Percentiles rank a stretch among this genome's conserved stretches.
These are phyloP conservation scores for Spilogale gracilis DNA, from an alignment of 2,113 vertebrate species.

Conservation along the genomic window DNA sequence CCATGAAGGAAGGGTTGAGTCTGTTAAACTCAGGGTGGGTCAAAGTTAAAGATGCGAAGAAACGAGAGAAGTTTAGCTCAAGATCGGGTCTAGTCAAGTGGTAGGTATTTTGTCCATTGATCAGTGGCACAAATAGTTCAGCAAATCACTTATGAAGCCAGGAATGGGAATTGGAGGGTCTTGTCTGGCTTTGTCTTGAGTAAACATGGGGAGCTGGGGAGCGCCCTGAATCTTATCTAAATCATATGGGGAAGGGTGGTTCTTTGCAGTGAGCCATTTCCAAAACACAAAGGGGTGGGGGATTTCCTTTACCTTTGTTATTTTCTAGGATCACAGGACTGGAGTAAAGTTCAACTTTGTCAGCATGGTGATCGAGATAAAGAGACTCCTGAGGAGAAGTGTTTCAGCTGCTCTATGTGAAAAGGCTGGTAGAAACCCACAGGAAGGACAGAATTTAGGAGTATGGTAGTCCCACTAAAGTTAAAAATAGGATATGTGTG, in stretches of 20 bases:
- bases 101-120: not conserved
- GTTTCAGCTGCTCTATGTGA: not conserved
- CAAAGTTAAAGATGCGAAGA: not conserved
- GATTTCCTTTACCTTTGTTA: slow-evolving; percentile 25
- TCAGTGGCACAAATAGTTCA: not conserved
- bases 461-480: not conserved
- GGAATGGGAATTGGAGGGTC: not conserved
- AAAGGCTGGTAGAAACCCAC: not conserved
- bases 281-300: not conserved
- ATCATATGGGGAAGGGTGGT: not conserved
- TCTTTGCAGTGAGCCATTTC: slow-evolving; percentile 3
- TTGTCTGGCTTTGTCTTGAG: not conserved
- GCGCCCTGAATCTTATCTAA: slow-evolving; percentile 2
- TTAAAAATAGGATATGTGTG: not conserved
- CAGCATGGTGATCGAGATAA: not conserved
- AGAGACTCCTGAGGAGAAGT: not conserved
- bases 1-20: not conserved
- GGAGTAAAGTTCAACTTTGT: not conserved
- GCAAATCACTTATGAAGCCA: not conserved
- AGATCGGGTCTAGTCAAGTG: not conserved
- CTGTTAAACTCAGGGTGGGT: not conserved
- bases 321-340: not conserved
- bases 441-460: not conserved
- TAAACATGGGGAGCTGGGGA: not conserved
- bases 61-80: not conserved